Conservation (phyloP, 2,797 vertebrate genomes). For the Thalassophryne amazonica region DNA sequence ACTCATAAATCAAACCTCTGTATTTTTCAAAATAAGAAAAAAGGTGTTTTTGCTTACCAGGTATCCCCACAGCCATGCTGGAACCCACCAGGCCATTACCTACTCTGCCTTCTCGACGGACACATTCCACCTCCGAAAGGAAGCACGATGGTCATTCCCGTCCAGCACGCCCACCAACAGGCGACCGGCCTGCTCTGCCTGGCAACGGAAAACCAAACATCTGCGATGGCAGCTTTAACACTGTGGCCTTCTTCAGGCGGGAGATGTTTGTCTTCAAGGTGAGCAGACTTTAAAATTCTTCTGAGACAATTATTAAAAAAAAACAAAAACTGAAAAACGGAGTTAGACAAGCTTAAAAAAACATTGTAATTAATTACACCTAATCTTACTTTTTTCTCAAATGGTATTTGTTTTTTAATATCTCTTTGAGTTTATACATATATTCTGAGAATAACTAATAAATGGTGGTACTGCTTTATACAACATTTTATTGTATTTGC, state of each 20-base stretch:
- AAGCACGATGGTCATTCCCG: constrained; percentile 89
- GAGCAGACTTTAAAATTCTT: constrained; percentile 20
- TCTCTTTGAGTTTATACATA: no score
- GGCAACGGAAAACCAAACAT: constrained; percentile 91
- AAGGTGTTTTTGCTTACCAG: constrained; percentile 59
- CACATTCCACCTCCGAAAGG: constrained; percentile 88
- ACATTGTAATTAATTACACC: no score
- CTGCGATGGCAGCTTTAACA: constrained; percentile 97
- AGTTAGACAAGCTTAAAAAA: no score
- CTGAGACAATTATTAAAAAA: no score
- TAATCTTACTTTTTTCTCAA: no score
- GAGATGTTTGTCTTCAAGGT: constrained; percentile 99
- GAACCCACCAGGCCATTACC: constrained; percentile 93
- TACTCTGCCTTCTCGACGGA: constrained; percentile 88
- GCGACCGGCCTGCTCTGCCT: constrained; percentile 85
- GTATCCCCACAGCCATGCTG: constrained; percentile 90
- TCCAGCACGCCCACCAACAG: constrained; percentile 84
- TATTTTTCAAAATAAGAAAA: no score
- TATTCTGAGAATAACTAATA: no score
- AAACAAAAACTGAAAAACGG: no score
- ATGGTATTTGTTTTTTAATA: no score
- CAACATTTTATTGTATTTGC: no score
- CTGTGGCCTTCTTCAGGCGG: constrained; percentile 93
- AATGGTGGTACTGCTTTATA: no score
- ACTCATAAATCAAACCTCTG: not conserved